Base-by-base conservation (phyloP, 1,140 invertebrate species). In the Ruditapes philippinarum region DNA sequence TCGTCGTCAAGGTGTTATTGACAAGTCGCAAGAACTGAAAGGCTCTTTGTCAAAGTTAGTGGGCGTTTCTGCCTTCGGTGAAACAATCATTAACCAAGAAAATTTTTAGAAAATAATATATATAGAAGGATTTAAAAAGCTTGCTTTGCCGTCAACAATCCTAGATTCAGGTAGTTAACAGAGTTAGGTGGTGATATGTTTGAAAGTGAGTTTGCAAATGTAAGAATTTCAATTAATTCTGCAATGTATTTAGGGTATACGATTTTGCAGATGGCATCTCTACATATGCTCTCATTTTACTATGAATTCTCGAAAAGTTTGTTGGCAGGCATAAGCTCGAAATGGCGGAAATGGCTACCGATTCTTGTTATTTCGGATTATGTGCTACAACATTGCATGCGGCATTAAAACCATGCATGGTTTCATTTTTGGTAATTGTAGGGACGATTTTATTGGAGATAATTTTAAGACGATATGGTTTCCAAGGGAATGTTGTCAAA, bases 241-340 rank as follows among this genome's bases (percentile, higher is more conserved):
- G 89, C 89, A 1, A 62, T 85, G 11, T 84, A 93, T 40, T 79
- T 92, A 2, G 91, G 90, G 19, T 90, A 68, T 76, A 88, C 89
- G 17, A 88, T 93, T 33, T 87, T 92, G 33, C 88, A 92, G 38
- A 87, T 89, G n/a, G 91, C 92, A 2, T 91, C 92, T 74, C 78
- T 92, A n/a, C 36, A 60, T 1, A 92, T 93, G 88, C 60, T 91
- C 9, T 14, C 82, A 38, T 93, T 93, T 87, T 90, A 92, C 76
- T 92, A 89, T 49, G 91, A 92, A 82, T 92, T 90, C 54, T 17
- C 17, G 83, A 90, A 42, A 88, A 89, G 33, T 91, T 38, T 62
- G 57, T 92, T 0, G 68, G 73, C n/a, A 42, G 87, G 38, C 22
- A 88, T 38, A 31, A 36, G 31, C 22, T 31, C 33, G 65, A 36